Base-by-base conservation (phyloP, 2,888 invertebrate genomes). In the Norana najaformis region DNA sequence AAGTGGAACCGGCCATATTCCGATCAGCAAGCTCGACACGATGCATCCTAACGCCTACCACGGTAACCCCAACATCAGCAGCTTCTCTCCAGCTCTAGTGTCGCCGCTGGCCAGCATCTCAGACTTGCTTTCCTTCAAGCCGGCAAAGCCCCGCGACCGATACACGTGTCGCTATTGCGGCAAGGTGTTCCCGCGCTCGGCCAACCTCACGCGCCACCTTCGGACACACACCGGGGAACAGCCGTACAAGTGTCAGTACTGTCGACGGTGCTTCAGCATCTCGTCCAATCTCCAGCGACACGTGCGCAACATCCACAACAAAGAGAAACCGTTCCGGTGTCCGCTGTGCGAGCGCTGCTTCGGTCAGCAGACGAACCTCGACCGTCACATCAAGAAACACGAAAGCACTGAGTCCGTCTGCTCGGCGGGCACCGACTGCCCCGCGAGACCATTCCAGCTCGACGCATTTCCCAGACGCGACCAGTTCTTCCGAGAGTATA, bases 11-110 rank as follows among this genome's bases (percentile, higher is more conserved):
- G n/a, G 30, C n/a, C 69, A 69, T n/a, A 4, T 95, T 99, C 99
- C 95, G 99, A 99, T 0, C 99, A 99, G 95, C 99, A 99, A 99
- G 99, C 95, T 96, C 99, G 92, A 99, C 99, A 94, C 96, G 99
- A 38, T 99, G 99, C 94, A 95, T 99, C 94, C 98, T 98, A 96
- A 99, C 18, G 30, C 8, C 14, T 37, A 34, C 34, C 20, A 35
- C 16, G 36, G 36, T 6, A 23, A 36, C 85, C 85, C 20, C 35
- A 35, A 16, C 83, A 11, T 83, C 83, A 34, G 35, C 83, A 35
- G 36, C 85, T 35, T 35, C 85, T 35, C 36, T 30, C 85, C 36
- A 2, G 36, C 0, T 18, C 36, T 36, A 34, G 36, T 37, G 8
- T 85, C 85, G 85, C 85, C 85, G 36, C 37, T 37, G 85, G 37